Percentiles rank a stretch among this genome's conserved stretches.
Evolutionary conservation across 2,888 invertebrate genomes (phyloP).

Genomic region (Seira ritae): DNA sequence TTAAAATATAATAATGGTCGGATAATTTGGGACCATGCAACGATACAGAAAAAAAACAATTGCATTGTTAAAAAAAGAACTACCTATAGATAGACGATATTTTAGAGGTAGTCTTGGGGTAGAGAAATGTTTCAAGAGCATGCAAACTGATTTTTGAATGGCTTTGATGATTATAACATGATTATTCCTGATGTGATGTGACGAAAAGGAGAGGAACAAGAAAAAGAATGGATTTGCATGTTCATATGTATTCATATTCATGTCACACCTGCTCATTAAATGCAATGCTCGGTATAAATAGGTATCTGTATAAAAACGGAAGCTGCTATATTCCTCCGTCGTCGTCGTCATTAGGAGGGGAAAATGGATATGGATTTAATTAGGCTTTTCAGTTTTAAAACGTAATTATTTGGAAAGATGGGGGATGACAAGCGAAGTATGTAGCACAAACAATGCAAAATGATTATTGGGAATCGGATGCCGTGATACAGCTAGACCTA

Average conservation of each 20-base stretch:
- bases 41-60: constrained; percentile 51
- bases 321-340: not conserved
- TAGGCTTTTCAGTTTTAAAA: not conserved
- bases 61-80: constrained; percentile 35
- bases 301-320: constrained; percentile 1
- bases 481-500: not conserved
- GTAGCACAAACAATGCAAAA: not conserved
- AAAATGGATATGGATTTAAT: constrained; percentile 3
- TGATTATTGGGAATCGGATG: not conserved
- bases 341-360: not conserved
- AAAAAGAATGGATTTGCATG: constrained; percentile 5
- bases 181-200: not conserved
- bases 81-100: not conserved
- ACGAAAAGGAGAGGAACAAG: not conserved
- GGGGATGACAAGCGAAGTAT: not conserved
- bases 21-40: constrained; percentile 59
- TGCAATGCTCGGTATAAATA: not conserved
- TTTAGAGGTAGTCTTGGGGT: constrained; percentile 36
- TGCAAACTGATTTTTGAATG: constrained; percentile 37
- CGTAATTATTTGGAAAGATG: not conserved
- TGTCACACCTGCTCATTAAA: constrained; percentile 11
- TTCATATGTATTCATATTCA: too few relatives aligned
- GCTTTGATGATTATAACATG: not conserved
- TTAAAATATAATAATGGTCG: constrained; percentile 39
- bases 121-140: constrained; percentile 47